Evolutionary conservation across 2,797 vertebrate species (phyloP), one percentile per base, ranked within the genome.

Genomic region (Halcyon chelicuti): DNA sequence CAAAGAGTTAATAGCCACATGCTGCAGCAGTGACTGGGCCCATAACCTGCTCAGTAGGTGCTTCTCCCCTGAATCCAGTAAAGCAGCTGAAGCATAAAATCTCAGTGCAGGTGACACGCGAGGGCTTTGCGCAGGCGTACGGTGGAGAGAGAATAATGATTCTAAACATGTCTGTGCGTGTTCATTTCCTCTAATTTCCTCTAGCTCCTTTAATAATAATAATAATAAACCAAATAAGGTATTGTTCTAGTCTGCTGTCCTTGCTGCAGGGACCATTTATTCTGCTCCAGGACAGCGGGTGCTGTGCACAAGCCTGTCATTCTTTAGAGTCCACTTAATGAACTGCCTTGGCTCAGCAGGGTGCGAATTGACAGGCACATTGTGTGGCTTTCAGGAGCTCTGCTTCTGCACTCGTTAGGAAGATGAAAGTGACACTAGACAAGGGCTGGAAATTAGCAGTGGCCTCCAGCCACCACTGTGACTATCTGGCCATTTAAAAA

Each of bases 241-340:
- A 73, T 92, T 93, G 88, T 93, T 87, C 91, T 54, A 47, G 68
- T 93, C 60, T 78, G 13, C 83, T 4, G 40, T 37, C 80, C 92
- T 94, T 93, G 93, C 86, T 85, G 57, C 86, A 87, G 90, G 92
- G 46, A 65, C 71, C 57, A 14, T 94, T 96, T 90, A 79, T 86
- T 70, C 82, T 87, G 75, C 90, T 76, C 40, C 77, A 82, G 88
- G 81, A 94, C 81, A 49, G 84, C 16, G 58, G 84, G 72, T 94
- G 68, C 84, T 91, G 71, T 85, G 92, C 80, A 87, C 51, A 81
- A 51, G 77, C 79, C 60, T 94, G 86, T 90, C 93, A 82, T 90
- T 94, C 87, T 92, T 88, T 52, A 88, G 76, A 94, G 94, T 67
- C 74, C 52, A 42, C 86, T 92, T 95, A 93, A 97, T 94, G 86